These are phyloP conservation scores for Neosilurus mollespiculum DNA, from an alignment of 2,797 vertebrate species.

Conservation along the genomic window DNA sequence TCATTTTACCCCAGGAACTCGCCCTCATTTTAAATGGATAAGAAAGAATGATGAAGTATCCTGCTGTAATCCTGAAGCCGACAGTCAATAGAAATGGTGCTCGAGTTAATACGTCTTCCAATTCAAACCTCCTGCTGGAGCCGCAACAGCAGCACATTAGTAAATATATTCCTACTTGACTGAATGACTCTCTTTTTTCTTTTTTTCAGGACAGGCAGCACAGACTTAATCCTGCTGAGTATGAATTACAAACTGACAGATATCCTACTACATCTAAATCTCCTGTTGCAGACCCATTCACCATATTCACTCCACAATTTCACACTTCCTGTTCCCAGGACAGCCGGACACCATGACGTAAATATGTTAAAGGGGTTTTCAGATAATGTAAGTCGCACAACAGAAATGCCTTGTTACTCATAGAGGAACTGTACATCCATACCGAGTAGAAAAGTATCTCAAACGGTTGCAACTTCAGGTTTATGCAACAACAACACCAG, in stretches of 20 bases:
- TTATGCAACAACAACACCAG: background rate
- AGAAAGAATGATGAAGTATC: background rate
- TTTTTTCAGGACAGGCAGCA: background rate
- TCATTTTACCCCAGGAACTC: background rate
- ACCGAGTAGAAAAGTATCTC: background rate
- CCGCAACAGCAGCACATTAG: background rate
- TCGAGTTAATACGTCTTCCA: background rate
- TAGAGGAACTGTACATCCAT: background rate
- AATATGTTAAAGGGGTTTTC: background rate
- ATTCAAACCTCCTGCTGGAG: constrained; percentile 1
- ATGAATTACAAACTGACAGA: background rate
- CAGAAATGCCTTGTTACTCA: background rate
- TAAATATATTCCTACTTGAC: background rate
- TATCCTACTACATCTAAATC: background rate
- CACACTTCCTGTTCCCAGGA: background rate
- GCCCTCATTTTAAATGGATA: background rate
- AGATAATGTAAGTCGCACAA: background rate
- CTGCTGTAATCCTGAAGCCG: background rate
- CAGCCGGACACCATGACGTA: background rate
- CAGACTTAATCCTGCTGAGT: background rate
- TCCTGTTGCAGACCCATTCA: background rate
- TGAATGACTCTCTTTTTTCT: background rate
- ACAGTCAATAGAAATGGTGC: background rate
- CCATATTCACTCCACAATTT: background rate
- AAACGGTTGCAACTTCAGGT: background rate